phyloP scores from a whole-genome alignment of 1,140 invertebrate species.

The Hyles vespertilio region DNA sequence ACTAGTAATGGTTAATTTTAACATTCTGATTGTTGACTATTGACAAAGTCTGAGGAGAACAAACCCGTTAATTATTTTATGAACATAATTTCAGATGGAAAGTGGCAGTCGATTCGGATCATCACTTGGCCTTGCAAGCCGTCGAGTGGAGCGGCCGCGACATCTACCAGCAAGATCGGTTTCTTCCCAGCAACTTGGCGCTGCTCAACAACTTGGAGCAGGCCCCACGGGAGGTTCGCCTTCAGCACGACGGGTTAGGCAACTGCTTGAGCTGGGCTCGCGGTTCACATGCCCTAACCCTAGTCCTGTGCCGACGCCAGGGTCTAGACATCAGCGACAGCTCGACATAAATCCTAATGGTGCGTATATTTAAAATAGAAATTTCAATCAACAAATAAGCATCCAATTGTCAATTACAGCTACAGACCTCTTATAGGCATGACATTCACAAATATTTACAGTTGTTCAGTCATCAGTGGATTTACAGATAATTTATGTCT shows the following conservation, averaged over 20 bases:
- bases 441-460: too few relatives aligned
- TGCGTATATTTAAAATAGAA: slow-evolving; percentile 35
- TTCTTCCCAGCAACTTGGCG: slow-evolving; percentile 78
- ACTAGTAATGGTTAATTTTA: too few relatives aligned
- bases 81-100: slow-evolving; percentile 73
- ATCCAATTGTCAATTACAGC: slow-evolving; percentile 10
- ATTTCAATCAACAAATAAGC: slow-evolving; percentile 4
- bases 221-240: slow-evolving; percentile 76
- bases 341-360: slow-evolving; percentile 92
- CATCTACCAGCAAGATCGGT: slow-evolving; percentile 79
- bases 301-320: slow-evolving; percentile 83
- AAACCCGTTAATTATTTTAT: too few relatives aligned
- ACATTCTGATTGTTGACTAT: too few relatives aligned
- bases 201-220: slow-evolving; percentile 37
- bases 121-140: slow-evolving; percentile 76
- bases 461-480: too few relatives aligned
- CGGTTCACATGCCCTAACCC: slow-evolving; percentile 77
- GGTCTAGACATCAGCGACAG: slow-evolving; percentile 85
- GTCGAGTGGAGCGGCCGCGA: slow-evolving; percentile 65
- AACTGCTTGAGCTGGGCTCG: slow-evolving; percentile 84
- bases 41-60: too few relatives aligned
- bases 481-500: too few relatives aligned
- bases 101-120: slow-evolving; percentile 73
- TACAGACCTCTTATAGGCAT: too few relatives aligned
- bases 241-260: slow-evolving; percentile 85